Conservation (phyloP, 2,888 invertebrate species). For the Callinectes sapidus region DNA sequence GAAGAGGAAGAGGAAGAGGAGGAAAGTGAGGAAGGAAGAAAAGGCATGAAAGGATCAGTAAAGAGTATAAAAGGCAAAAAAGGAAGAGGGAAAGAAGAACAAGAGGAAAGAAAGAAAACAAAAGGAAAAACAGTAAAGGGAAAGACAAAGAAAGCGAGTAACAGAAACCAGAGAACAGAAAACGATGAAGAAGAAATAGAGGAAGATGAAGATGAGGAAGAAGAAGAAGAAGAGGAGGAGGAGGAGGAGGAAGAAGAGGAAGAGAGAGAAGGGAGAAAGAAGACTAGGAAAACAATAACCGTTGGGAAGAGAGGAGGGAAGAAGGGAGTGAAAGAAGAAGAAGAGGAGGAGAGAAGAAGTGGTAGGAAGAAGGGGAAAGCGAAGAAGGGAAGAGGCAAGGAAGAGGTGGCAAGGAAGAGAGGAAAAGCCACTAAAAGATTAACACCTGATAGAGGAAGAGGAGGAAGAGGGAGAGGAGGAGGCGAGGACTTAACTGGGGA, state of each 20-base stretch:
- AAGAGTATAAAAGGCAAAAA: neutral
- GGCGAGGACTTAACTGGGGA: neutral
- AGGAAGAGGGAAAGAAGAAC: neutral
- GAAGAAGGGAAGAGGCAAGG: neutral
- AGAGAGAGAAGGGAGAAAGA: neutral
- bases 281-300: neutral
- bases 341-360: neutral
- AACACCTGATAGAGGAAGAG: neutral
- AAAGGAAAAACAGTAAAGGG: neutral
- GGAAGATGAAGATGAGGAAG: neutral
- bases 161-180: neutral
- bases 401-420: neutral
- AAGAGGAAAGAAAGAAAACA: neutral
- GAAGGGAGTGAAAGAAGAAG: neutral
- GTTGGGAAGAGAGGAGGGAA: neutral
- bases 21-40: neutral
- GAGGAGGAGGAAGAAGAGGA: neutral
- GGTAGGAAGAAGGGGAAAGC: neutral
- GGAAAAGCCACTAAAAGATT: neutral
- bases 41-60: neutral
- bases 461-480: neutral
- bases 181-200: neutral
- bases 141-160: neutral
- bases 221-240: neutral
- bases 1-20: neutral